A percentile compares a stretch with the other conserved stretches of the same genome.
phyloP scores from a whole-genome alignment of 2,113 vertebrate species.

The Oncorhynchus mykiss region DNA sequence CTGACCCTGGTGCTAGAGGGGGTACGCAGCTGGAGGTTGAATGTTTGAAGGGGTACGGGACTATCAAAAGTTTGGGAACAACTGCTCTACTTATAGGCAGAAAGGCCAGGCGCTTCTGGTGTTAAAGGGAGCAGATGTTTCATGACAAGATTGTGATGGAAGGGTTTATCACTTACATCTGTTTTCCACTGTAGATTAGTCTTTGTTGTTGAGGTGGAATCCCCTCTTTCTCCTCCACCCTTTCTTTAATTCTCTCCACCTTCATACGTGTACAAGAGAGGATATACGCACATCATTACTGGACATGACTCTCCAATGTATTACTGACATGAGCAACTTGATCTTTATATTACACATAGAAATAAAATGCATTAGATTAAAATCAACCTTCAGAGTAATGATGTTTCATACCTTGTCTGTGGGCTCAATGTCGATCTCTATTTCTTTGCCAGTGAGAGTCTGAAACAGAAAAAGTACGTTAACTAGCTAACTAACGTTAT shows the following conservation, averaged over 20 bases:
- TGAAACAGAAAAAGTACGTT: conserved; percentile 58
- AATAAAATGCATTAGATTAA: no score
- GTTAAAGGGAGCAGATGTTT: not conserved
- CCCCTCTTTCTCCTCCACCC: conserved; percentile 93
- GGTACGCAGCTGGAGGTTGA: no score
- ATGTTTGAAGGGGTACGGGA: no score
- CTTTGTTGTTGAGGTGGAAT: conserved; percentile 93
- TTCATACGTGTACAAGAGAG: conserved; percentile 38
- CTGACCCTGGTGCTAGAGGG: no score
- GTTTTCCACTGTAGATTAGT: conserved; percentile 94
- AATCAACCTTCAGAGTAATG: no score
- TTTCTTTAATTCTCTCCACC: conserved; percentile 95
- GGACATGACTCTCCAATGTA: not conserved
- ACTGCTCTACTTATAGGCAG: no score
- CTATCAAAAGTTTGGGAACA: no score
- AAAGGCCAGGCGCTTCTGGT: no score
- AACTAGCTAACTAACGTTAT: no score
- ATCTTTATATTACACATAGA: not conserved
- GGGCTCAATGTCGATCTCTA: conserved; percentile 94
- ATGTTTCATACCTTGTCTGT: conserved; percentile 84
- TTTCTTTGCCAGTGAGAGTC: conserved; percentile 94
- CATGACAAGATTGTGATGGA: not conserved
- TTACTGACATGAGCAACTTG: no score
- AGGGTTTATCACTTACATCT: conserved; percentile 78
- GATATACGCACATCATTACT: not conserved